Conservation (phyloP, 2,113 vertebrate species). For the Corapipo altera region DNA sequence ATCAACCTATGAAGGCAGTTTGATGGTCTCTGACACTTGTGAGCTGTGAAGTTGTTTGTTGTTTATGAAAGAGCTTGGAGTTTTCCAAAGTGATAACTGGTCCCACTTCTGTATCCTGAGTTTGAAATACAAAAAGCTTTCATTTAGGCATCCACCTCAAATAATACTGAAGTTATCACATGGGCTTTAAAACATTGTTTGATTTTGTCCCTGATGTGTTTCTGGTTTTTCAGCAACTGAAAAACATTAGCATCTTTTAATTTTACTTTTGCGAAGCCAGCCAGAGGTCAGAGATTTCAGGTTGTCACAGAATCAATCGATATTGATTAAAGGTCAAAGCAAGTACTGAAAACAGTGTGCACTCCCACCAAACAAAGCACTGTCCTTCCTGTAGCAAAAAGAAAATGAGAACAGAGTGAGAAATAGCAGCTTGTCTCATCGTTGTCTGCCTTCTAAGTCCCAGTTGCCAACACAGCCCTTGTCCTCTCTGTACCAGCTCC, state of each 20-base stretch:
- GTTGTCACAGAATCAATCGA: background rate
- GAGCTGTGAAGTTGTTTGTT: background rate
- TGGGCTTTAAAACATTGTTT: background rate
- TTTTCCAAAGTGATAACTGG: background rate
- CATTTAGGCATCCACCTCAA: background rate
- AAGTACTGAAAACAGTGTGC: background rate
- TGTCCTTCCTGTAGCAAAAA: background rate
- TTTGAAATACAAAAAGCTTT: background rate
- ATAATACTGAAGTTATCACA: background rate
- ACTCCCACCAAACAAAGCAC: background rate
- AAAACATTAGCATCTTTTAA: background rate
- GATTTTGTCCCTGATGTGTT: background rate
- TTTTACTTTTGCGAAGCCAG: background rate
- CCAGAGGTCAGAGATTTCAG: background rate
- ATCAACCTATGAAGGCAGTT: background rate
- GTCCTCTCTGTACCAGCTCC: background rate
- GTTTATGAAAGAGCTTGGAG: background rate
- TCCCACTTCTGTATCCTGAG: background rate
- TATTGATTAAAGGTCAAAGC: conserved; percentile 36
- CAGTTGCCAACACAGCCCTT: background rate
- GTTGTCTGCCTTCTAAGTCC: background rate
- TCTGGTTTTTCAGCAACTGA: background rate
- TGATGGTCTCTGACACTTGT: background rate
- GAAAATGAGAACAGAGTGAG: background rate
- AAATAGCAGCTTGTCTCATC: background rate